Conservation (phyloP, 2,797 vertebrate species). For the Thamnophis elegans region DNA sequence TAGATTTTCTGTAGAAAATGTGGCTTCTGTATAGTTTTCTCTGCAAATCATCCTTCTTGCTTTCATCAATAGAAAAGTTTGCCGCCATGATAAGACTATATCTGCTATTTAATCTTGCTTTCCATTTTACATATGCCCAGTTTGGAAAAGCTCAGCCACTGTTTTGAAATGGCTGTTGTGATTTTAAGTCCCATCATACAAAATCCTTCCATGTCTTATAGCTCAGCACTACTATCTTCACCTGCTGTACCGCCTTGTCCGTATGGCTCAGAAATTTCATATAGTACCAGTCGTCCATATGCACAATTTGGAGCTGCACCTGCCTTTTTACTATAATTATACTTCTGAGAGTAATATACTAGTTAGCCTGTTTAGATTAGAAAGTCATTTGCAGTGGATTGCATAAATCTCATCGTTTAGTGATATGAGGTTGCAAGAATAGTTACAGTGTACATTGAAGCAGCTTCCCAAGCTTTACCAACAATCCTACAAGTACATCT, state of each 20-base stretch:
- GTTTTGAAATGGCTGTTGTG: neutral
- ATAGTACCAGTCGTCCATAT: constrained; percentile 47
- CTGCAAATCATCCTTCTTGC: neutral
- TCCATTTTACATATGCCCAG: rapidly evolving
- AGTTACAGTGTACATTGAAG: constrained; percentile 1
- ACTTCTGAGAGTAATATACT: constrained; percentile 47
- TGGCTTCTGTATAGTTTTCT: neutral
- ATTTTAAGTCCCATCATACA: rapidly evolving
- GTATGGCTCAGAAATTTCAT: constrained; percentile 42
- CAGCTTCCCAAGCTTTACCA: neutral
- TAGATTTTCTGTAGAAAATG: neutral
- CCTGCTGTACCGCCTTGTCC: constrained; percentile 56
- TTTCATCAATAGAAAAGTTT: neutral
- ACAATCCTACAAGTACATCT: rapidly evolving
- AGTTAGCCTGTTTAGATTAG: constrained; percentile 44
- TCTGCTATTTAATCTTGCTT: neutral
- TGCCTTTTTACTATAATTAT: constrained; percentile 52
- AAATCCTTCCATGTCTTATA: neutral
- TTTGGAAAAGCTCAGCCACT: rapidly evolving
- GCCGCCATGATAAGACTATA: too few species aligned
- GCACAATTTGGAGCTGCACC: constrained; percentile 50
- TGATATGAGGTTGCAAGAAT: constrained; percentile 5
- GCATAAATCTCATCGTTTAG: neutral
- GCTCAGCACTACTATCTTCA: constrained; percentile 25
- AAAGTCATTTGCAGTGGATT: constrained; percentile 20